Base-by-base conservation (phyloP, 1,140 invertebrate genomes). In the Drosophila navojoa region DNA sequence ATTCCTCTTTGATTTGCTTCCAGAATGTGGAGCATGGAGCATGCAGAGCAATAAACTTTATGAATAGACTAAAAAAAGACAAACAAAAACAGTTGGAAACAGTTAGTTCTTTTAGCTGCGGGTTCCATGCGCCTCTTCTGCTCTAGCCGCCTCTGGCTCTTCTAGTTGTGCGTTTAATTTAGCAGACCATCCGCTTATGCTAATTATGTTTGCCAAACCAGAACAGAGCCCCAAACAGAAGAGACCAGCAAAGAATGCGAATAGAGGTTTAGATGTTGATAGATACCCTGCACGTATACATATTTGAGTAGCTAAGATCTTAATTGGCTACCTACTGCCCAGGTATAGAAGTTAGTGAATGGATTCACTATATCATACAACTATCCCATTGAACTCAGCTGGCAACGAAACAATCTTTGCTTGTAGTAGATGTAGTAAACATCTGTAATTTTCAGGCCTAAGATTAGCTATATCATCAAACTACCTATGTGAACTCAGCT, bases 41-140 rank as follows among this genome's bases (percentile, higher is more conserved):
- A 52, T 71, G 52, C 49, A 52, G 71, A 69, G 71, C 82, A 87
- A 87, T 79, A 87, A 87, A 86, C 82, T 82, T 71, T 79, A 71
- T 77, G 84, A 74, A 87, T 79, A 49, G 63, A 61, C 42, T 9
- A 16, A 45, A 16, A 45, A 15, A 32, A 32, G 6, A 6, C 42
- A 44, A 44, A 44, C 42, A 44, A 44, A n/a, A 44, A 52, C 68
- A 45, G 32, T 69, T 77, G 16, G 42, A 42, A 45, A 64, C 76
- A 76, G 75, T 77, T 77, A 77, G 57, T 29, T 58, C 3, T 69
- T n/a, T 54, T 54, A 11, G 35, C 35, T 7, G 27, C 11, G 11
- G n/a, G 22, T 29, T 54, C 49, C 11, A 35, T 38, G 10, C 10
- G 2, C 35, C 4, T 38, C 35, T 13, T 11, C 35, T 9, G 32